Evolutionary conservation across 1,140 invertebrate species (phyloP).

Genomic region (Campoletis sonorensis): DNA sequence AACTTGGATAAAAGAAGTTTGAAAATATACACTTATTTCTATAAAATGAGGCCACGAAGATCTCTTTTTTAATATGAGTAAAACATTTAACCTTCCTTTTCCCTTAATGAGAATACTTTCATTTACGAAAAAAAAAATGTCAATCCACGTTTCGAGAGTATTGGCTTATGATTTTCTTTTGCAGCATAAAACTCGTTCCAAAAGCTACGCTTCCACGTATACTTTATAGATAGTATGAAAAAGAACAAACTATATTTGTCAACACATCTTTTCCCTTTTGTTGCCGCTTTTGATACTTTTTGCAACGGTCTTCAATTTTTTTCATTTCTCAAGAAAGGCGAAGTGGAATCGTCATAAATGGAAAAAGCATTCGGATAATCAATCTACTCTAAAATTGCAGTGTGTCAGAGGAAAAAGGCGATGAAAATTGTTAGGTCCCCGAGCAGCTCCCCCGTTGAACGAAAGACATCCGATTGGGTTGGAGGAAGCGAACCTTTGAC

Average conservation of each 20-base stretch:
- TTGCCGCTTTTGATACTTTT: too few relatives aligned
- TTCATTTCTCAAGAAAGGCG: too few relatives aligned
- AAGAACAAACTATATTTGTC: too few relatives aligned
- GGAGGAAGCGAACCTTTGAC: conserved; percentile 27
- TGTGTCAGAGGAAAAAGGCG: conserved; percentile 7
- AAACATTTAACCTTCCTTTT: not conserved
- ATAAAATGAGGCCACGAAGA: not conserved
- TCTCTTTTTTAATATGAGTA: not conserved
- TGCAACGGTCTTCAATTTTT: too few relatives aligned
- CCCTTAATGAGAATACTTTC: not conserved
- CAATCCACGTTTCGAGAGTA: not conserved
- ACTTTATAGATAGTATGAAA: too few relatives aligned
- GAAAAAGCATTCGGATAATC: not conserved
- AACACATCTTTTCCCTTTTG: too few relatives aligned
- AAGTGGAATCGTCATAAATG: too few relatives aligned
- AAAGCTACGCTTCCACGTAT: too few relatives aligned
- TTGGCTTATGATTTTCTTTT: too few relatives aligned
- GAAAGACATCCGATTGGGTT: conserved; percentile 17
- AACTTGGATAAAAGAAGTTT: not conserved
- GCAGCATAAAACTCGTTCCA: too few relatives aligned
- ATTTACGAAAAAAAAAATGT: not conserved
- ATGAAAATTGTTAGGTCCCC: conserved; percentile 31
- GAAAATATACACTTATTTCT: not conserved
- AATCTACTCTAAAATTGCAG: conserved; percentile 30
- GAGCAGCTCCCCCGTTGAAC: not conserved